Conservation (phyloP, 2,888 invertebrate species). For the Tetragonisca angustula region DNA sequence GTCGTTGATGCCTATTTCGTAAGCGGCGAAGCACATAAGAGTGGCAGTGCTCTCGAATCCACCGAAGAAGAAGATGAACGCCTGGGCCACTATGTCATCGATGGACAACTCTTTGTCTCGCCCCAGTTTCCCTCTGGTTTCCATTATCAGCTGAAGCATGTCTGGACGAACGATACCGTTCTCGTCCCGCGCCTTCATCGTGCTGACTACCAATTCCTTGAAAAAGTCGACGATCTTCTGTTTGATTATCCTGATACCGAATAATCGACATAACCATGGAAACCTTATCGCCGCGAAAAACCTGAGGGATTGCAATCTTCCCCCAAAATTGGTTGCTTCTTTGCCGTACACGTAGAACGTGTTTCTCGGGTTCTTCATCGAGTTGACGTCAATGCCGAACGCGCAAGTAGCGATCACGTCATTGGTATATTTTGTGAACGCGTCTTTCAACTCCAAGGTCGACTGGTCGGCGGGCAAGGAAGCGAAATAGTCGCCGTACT, state of each 20-base stretch:
- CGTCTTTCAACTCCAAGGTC: slow-evolving; percentile 77
- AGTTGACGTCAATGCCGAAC: slow-evolving; percentile 76
- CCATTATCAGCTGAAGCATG: slow-evolving; percentile 86
- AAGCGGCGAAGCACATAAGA: slow-evolving; percentile 72
- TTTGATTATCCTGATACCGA: slow-evolving; percentile 58
- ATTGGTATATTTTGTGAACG: slow-evolving; percentile 73
- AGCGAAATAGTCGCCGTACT: slow-evolving; percentile 56
- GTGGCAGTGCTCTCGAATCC: slow-evolving; percentile 77
- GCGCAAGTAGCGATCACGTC: slow-evolving; percentile 78
- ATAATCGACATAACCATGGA: slow-evolving; percentile 30
- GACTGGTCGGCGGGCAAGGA: slow-evolving; percentile 29
- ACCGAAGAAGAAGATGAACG: slow-evolving; percentile 79
- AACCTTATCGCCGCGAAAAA: slow-evolving; percentile 52
- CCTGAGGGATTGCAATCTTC: slow-evolving; percentile 14
- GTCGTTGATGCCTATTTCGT: slow-evolving; percentile 79
- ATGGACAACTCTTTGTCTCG: slow-evolving; percentile 60
- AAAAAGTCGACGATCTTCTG: slow-evolving; percentile 58
- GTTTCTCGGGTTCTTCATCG: slow-evolving; percentile 75
- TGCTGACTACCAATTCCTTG: slow-evolving; percentile 55
- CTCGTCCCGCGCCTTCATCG: slow-evolving; percentile 68
- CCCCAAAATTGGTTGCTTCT: slow-evolving; percentile 56
- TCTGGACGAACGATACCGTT: slow-evolving; percentile 83
- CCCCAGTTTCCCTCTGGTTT: slow-evolving; percentile 72
- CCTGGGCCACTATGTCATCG: slow-evolving; percentile 84
- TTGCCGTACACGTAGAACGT: slow-evolving; percentile 75